These are phyloP conservation scores for Zoanthus gigantus DNA, from an alignment of 92 coral and sea anemone genomes.

Conservation along the genomic window DNA sequence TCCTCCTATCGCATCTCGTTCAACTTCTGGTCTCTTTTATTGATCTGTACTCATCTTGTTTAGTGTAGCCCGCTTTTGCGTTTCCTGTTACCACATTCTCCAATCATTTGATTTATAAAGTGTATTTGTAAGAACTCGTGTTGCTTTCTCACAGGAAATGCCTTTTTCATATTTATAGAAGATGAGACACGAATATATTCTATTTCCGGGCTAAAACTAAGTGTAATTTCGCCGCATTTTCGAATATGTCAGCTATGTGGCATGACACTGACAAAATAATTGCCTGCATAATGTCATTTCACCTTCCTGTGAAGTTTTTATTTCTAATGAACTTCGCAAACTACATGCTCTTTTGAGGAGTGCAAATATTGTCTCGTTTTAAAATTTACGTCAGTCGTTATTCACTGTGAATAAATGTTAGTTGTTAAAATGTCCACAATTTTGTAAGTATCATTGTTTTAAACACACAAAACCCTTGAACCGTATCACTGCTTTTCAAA, in stretches of 20 bases:
- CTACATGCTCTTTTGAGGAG: conserved; percentile 62
- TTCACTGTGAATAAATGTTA: conserved; percentile 60
- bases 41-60: not conserved
- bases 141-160: conserved; percentile 74
- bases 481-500: conserved; percentile 54
- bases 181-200: conserved; percentile 61
- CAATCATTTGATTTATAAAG: conserved; percentile 18
- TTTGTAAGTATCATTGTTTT: conserved; percentile 61
- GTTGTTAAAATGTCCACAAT: conserved; percentile 43
- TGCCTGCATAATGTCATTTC: conserved; percentile 62
- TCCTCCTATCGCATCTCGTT: not conserved
- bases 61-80: not conserved
- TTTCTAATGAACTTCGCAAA: conserved; percentile 68
- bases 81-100: conserved; percentile 15
- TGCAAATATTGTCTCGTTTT: conserved; percentile 85
- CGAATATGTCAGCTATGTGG: conserved; percentile 68
- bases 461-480: conserved; percentile 55
- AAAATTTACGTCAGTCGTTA: conserved; percentile 72
- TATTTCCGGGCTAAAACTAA: conserved; percentile 72
- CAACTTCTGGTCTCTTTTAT: not conserved
- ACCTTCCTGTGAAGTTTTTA: conserved; percentile 39
- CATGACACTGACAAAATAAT: conserved; percentile 50
- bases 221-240: conserved; percentile 53
- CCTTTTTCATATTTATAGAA: conserved; percentile 75
- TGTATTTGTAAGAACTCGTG: conserved; percentile 42